Conservation (phyloP, 2,113 vertebrate species). For the Alouatta palliata region DNA sequence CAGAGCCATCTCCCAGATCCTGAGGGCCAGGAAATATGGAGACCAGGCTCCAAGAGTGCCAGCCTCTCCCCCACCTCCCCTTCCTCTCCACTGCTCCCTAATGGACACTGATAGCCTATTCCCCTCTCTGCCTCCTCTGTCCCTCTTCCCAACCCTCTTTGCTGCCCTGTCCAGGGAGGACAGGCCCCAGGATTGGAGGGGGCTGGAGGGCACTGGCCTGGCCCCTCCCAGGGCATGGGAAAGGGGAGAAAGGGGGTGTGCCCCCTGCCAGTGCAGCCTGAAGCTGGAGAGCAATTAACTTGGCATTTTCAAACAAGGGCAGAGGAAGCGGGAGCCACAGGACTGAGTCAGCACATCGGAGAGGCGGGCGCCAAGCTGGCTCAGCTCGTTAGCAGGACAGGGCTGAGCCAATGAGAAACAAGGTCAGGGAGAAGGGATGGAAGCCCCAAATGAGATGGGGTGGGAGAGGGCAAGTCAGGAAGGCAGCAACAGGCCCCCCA, state of each 20-base stretch:
- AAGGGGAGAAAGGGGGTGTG: neutral
- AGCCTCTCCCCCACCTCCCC: no score
- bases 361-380: slow-evolving; percentile 61
- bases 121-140: neutral
- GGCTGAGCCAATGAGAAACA: slow-evolving; percentile 59
- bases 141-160: neutral
- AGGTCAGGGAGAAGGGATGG: slow-evolving; percentile 51
- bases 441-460: neutral
- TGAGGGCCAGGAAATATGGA: neutral
- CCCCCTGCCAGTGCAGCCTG: slow-evolving; percentile 45
- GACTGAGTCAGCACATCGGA: slow-evolving; percentile 71
- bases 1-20: neutral
- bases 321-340: slow-evolving; percentile 61
- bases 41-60: neutral
- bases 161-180: neutral
- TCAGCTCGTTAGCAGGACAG: slow-evolving; percentile 70
- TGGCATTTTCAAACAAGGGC: slow-evolving; percentile 67
- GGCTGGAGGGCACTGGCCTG: neutral
- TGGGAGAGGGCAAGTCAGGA: neutral
- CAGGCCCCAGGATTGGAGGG: neutral
- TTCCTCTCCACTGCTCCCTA: neutral
- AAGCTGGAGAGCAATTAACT: slow-evolving; percentile 74
- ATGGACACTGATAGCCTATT: neutral
- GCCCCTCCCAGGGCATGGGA: neutral
- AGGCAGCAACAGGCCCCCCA: neutral